Conservation (phyloP, 2,888 invertebrate species). For the Pherbina coryleti region DNA sequence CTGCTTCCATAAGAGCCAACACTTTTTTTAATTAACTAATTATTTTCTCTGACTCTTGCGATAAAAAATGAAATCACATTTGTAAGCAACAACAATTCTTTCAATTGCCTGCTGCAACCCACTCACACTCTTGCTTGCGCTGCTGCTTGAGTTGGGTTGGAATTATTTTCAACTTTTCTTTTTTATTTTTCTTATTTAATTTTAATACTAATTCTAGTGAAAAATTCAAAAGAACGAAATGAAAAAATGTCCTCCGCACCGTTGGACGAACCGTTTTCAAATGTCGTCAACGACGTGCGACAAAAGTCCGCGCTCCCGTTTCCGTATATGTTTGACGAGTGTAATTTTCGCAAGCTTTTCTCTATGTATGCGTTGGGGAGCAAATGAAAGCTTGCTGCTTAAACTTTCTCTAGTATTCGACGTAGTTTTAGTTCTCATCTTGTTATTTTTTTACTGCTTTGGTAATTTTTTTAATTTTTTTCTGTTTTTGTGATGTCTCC, state of each 20-base stretch:
- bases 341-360: slow-evolving; percentile 1
- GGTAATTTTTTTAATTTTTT: background rate
- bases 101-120: background rate
- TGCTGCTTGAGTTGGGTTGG: background rate
- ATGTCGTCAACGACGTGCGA: slow-evolving; percentile 44
- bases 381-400: background rate
- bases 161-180: background rate
- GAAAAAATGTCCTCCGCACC: slow-evolving; percentile 47
- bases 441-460: background rate
- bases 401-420: slow-evolving; percentile 10
- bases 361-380: slow-evolving; percentile 14
- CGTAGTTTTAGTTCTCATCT: background rate
- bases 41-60: no score
- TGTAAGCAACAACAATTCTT: no score
- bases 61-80: no score
- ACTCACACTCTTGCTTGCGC: slow-evolving; percentile 1
- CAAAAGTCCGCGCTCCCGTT: slow-evolving; percentile 28
- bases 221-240: slow-evolving; percentile 29
- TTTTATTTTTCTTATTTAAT: background rate
- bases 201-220: background rate
- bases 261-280: slow-evolving; percentile 52
- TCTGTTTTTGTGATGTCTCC: background rate
- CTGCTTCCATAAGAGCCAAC: no score
- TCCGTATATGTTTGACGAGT: background rate
- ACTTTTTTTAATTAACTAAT: no score